A percentile compares a stretch with the other conserved stretches of the same genome.
Conservation (phyloP, 2,888 invertebrate species). For the Phaonia tiefii region DNA sequence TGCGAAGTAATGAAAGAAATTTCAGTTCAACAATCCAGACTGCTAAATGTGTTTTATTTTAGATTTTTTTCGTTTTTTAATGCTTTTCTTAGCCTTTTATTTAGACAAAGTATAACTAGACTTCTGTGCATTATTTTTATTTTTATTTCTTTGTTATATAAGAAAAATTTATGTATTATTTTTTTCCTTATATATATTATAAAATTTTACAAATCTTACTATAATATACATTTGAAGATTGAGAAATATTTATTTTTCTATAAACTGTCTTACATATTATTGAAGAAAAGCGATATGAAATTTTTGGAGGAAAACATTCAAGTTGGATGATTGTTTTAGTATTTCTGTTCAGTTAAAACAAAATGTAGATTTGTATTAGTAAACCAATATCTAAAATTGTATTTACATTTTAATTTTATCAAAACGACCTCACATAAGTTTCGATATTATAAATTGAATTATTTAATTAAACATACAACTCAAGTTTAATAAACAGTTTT, state of each 20-base stretch:
- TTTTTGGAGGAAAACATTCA: no score
- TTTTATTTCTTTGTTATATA: slow-evolving; percentile 23
- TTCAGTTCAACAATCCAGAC: slow-evolving; percentile 41
- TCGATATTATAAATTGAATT: not conserved
- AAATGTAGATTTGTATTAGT: slow-evolving; percentile 2
- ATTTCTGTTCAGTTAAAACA: not conserved
- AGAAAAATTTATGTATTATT: slow-evolving; percentile 39
- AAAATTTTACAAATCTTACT: slow-evolving; percentile 25
- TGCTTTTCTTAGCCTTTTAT: slow-evolving; percentile 52
- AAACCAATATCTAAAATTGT: not conserved
- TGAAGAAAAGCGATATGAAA: no score
- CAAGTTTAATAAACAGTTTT: no score
- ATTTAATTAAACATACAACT: not conserved
- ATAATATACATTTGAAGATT: slow-evolving; percentile 24
- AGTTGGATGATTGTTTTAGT: no score
- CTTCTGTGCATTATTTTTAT: slow-evolving; percentile 50
- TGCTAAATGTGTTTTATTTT: slow-evolving; percentile 25
- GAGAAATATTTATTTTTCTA: slow-evolving; percentile 36
- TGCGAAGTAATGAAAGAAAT: slow-evolving; percentile 25
- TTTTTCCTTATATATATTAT: slow-evolving; percentile 27
- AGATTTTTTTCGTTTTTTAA: slow-evolving; percentile 19
- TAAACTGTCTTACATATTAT: slow-evolving; percentile 3
- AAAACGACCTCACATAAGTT: no score
- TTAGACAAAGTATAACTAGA: slow-evolving; percentile 20
- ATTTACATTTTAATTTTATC: not conserved